Base-by-base conservation (phyloP, 2,113 vertebrate species). In the Prionailurus bengalensis region DNA sequence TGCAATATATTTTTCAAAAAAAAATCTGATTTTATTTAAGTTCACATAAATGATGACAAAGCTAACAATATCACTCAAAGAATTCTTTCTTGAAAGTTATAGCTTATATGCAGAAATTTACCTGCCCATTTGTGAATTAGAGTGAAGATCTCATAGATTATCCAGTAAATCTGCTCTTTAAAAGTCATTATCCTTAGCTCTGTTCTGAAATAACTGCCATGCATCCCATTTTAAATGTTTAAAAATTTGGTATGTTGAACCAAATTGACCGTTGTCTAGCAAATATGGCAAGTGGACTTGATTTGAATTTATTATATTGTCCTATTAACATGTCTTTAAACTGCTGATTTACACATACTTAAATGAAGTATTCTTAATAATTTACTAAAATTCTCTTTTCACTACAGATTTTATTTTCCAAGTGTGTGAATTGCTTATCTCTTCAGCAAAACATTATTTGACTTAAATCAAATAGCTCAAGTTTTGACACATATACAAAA, bases 311-410 rank as follows among this genome's bases (percentile, higher is more conserved):
- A 33, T 74, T 85, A 4, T 71, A 73, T 82, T 74, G 74, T 17
- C 31, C 48, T 83, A 51, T 48, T 89, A 80, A 66, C 13, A 80
- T 51, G 45, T 70, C 11, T 93, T 83, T 78, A 48, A 81, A 27
- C 16, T 89, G 27, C 53, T 89, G 66, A 90, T 76, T 94, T 76
- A 68, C 55, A 58, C 29, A 63, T 70, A 10, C 29, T 92, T 94
- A 55, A 58, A n/a, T 79, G 4, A 45, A 81, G 4, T 31, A 29
- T 86, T 94, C 16, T 73, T 68, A 68, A 86, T 45, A 79, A 92
- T 93, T 85, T 65, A 78, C 63, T 91, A 53, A 3, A 71, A 61
- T 84, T 94, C 11, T 36, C 7, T 94, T 97, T 88, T 61, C 39
- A 91, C 33, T 42, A 66, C 36, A 42, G 5, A 53, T 63, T 36